A percentile compares a stretch with the other conserved stretches of the same genome.
Evolutionary conservation across 1,140 invertebrate species (phyloP).

Genomic region (Nautilus pompilius): DNA sequence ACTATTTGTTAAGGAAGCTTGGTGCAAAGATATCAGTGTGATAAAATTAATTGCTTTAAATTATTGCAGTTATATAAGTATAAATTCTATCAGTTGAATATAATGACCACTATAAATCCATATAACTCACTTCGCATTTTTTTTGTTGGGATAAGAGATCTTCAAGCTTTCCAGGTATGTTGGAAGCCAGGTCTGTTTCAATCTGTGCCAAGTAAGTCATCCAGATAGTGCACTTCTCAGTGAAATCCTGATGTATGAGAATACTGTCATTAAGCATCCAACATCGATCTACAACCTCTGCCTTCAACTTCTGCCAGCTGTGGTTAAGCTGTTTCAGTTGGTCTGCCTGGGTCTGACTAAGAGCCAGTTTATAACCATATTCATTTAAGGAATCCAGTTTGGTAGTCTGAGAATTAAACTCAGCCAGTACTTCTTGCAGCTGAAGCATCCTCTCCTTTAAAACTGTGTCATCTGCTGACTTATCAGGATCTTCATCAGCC

Average conservation of each 20-base stretch:
- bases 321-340: conserved; percentile 41
- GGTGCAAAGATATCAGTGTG: no score
- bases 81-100: neutral
- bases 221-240: conserved; percentile 48
- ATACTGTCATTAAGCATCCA: conserved; percentile 35
- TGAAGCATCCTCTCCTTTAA: conserved; percentile 29
- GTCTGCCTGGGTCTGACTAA: conserved; percentile 31
- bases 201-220: conserved; percentile 47
- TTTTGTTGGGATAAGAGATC: conserved; percentile 42
- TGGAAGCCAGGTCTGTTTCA: conserved; percentile 37
- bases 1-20: no score
- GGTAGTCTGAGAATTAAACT: conserved; percentile 33
- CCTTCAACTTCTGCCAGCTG: conserved; percentile 35
- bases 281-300: conserved; percentile 33
- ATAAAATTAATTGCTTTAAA: neutral
- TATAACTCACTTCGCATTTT: conserved; percentile 39
- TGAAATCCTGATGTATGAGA: conserved; percentile 46
- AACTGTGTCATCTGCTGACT: conserved; percentile 28
- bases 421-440: conserved; percentile 30
- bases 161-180: conserved; percentile 39
- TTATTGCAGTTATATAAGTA: neutral
- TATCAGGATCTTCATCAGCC: conserved; percentile 25
- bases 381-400: conserved; percentile 34
- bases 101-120: neutral
- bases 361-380: conserved; percentile 41